Evolutionary conservation across 92 coral and sea anemone species (phyloP).

Genomic region (Palythoa caribaeorum): DNA sequence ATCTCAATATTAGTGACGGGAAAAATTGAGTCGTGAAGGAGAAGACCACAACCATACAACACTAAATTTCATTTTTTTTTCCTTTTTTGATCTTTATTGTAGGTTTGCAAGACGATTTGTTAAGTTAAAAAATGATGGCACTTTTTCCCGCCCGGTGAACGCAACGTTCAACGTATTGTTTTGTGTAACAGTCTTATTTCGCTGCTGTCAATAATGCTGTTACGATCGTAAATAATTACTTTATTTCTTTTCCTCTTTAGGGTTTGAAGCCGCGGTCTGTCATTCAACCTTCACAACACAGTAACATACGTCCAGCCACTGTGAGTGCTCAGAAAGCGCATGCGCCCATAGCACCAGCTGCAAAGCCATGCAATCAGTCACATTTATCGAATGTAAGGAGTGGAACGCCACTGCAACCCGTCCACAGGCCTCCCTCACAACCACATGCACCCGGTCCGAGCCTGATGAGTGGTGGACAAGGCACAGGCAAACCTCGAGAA

Average conservation of each 20-base stretch:
- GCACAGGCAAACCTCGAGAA: slow-evolving; percentile 22
- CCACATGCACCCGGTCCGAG: slow-evolving; percentile 15
- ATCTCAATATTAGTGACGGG: no score
- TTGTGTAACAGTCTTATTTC: not conserved
- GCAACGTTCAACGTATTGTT: no score
- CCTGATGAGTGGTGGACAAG: not conserved
- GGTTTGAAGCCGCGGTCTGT: slow-evolving; percentile 29
- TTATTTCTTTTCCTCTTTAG: not conserved
- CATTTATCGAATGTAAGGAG: not conserved
- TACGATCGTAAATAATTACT: not conserved
- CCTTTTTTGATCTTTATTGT: no score
- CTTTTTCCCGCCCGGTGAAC: no score
- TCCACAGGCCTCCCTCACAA: slow-evolving; percentile 42
- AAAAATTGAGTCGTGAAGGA: no score
- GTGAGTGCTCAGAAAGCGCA: slow-evolving; percentile 2
- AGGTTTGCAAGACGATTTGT: no score
- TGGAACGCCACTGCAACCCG: slow-evolving; percentile 4
- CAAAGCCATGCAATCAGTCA: not conserved
- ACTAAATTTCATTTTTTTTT: no score
- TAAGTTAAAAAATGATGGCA: no score
- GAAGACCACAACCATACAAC: no score
- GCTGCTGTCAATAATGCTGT: not conserved
- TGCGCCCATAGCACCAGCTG: not conserved
- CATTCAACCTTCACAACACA: slow-evolving; percentile 24
- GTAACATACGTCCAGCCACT: not conserved